Conservation (phyloP, 2,888 invertebrate genomes). For the Dryomyza anilis region DNA sequence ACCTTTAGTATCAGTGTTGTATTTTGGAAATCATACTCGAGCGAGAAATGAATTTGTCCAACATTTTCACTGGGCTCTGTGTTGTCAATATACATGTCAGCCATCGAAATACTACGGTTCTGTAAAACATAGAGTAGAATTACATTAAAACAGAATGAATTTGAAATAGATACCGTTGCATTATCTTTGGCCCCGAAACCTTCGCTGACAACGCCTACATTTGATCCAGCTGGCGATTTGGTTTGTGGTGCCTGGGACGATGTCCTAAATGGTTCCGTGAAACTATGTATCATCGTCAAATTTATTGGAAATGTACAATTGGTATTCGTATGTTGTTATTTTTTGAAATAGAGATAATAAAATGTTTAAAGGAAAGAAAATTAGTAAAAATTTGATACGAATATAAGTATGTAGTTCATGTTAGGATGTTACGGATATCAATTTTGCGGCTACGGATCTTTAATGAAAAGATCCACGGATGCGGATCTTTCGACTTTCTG, state of each 20-base stretch:
- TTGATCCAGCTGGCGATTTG: slow-evolving; percentile 77
- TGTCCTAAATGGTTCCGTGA: slow-evolving; percentile 44
- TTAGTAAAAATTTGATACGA: too few relatives aligned
- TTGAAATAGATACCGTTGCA: slow-evolving; percentile 38
- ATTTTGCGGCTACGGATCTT: too few relatives aligned
- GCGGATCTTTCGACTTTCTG: too few relatives aligned
- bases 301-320: too few relatives aligned
- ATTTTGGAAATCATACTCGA: slow-evolving; percentile 93
- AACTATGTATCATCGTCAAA: slow-evolving; percentile 38
- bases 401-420: too few relatives aligned
- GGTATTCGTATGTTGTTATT: too few relatives aligned
- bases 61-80: slow-evolving; percentile 92
- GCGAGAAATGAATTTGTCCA: slow-evolving; percentile 90
- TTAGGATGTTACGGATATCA: too few relatives aligned
- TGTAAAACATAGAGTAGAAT: slow-evolving; percentile 63
- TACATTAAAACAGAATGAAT: neutral
- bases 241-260: slow-evolving; percentile 66
- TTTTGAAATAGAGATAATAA: too few relatives aligned
- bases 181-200: slow-evolving; percentile 45
- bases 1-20: slow-evolving; percentile 89
- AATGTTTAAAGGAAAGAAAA: too few relatives aligned
- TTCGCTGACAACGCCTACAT: slow-evolving; percentile 62
- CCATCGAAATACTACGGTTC: slow-evolving; percentile 87
- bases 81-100: slow-evolving; percentile 95
- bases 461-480: too few relatives aligned